phyloP scores from a whole-genome alignment of 1,140 invertebrate species.

The Globodera ellingtonae region DNA sequence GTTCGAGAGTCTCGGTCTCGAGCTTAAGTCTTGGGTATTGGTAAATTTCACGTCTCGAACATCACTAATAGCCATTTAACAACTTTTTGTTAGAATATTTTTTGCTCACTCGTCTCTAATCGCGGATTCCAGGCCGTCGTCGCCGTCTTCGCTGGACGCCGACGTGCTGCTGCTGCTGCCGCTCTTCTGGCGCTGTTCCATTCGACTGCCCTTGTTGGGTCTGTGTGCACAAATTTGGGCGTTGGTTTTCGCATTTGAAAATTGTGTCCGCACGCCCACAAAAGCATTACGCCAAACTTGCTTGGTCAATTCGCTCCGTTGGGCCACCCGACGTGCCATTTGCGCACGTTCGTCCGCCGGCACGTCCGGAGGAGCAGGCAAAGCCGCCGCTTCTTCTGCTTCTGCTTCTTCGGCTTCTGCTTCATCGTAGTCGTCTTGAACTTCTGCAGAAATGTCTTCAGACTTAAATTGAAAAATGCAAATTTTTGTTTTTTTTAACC shows the following conservation, averaged over 20 bases:
- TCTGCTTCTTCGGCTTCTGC: constrained; percentile 11
- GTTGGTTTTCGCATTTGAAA: not conserved
- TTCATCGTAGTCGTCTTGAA: not conserved
- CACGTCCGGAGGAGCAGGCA: not conserved
- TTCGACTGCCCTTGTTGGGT: constrained; percentile 3
- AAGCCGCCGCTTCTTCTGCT: not conserved
- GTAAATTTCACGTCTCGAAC: too few species aligned
- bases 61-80: too few species aligned
- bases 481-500: not conserved
- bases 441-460: constrained; percentile 17
- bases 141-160: not conserved
- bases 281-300: not conserved
- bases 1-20: too few species aligned
- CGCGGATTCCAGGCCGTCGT: not conserved
- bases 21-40: too few species aligned
- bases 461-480: not conserved
- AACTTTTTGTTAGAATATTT: not conserved
- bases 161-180: not conserved
- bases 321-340: not conserved
- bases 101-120: not conserved
- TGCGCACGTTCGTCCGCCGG: not conserved
- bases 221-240: constrained; percentile 15
- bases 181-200: constrained; percentile 19
- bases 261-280: not conserved
- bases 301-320: not conserved